These are phyloP conservation scores for Pecten maximus DNA, from an alignment of 2,888 invertebrate genomes.

Conservation along the genomic window DNA sequence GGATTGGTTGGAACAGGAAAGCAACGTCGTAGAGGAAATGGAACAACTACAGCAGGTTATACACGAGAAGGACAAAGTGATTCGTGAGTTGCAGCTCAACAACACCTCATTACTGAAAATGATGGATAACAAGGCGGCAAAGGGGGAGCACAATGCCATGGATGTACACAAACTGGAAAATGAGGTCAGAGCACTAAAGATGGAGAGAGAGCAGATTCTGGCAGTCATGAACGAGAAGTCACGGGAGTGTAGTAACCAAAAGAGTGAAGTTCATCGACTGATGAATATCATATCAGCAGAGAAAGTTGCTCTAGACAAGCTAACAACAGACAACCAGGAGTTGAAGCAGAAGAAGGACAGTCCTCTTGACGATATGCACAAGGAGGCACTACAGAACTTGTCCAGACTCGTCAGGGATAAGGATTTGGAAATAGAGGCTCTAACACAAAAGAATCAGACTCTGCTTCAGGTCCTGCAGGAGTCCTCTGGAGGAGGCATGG, in stretches of 20 bases:
- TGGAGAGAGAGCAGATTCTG: constrained; percentile 82
- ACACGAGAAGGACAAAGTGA: constrained; percentile 76
- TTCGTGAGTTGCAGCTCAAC: constrained; percentile 76
- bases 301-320: constrained; percentile 79
- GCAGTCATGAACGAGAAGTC: constrained; percentile 82
- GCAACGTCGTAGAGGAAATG: constrained; percentile 64
- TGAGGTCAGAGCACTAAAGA: constrained; percentile 73
- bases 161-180: constrained; percentile 76
- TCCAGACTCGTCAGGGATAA: constrained; percentile 82
- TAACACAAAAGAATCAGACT: constrained; percentile 81
- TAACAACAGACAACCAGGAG: constrained; percentile 80
- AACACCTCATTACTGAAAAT: constrained; percentile 77
- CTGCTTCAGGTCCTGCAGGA: constrained; percentile 81
- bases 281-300: constrained; percentile 81
- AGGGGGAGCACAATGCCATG: constrained; percentile 69
- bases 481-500: constrained; percentile 62
- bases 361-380: constrained; percentile 80
- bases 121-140: constrained; percentile 74
- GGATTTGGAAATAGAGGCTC: constrained; percentile 83
- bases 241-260: constrained; percentile 80
- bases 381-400: constrained; percentile 82
- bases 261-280: constrained; percentile 81
- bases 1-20: constrained; percentile 40
- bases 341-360: constrained; percentile 78
- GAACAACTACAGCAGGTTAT: constrained; percentile 70